Conservation (phyloP, 2,888 invertebrate genomes). For the Lasioglossum villosulum region DNA sequence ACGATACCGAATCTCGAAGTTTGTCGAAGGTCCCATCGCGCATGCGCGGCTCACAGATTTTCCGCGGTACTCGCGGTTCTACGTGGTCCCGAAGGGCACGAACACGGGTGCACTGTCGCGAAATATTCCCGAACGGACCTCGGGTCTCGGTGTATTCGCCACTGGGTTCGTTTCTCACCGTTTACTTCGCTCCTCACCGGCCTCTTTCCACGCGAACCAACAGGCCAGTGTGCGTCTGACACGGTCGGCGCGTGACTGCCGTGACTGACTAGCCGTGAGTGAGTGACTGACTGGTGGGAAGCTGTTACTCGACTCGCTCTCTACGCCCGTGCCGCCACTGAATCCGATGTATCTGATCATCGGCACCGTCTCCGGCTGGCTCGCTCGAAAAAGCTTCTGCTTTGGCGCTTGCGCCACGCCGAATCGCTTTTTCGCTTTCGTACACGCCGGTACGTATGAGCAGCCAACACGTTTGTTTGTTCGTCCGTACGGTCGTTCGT, state of each 20-base stretch:
- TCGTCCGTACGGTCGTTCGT: background rate
- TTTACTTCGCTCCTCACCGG: constrained; percentile 38
- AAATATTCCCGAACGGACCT: background rate
- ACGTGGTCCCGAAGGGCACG: background rate
- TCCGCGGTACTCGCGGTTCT: background rate
- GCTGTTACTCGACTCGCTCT: constrained; percentile 65
- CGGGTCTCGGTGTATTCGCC: background rate
- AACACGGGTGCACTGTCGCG: background rate
- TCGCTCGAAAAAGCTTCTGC: constrained; percentile 61
- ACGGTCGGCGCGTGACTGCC: constrained; percentile 72
- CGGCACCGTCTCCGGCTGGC: constrained; percentile 64
- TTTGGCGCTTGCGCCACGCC: constrained; percentile 60
- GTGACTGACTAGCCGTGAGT: constrained; percentile 71
- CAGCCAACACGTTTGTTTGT: background rate
- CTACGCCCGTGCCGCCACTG: constrained; percentile 61
- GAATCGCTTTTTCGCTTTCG: constrained; percentile 59
- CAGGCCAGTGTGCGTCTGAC: constrained; percentile 63
- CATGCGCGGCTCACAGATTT: constrained; percentile 31
- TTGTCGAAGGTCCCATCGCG: constrained; percentile 41
- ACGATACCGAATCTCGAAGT: constrained; percentile 24
- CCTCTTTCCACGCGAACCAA: constrained; percentile 59
- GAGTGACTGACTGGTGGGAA: constrained; percentile 73
- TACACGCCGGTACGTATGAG: constrained; percentile 16
- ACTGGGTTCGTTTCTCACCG: constrained; percentile 35
- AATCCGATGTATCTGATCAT: constrained; percentile 72